Base-by-base conservation (phyloP, 1,140 invertebrate species). In the Aradophagus sp. region DNA sequence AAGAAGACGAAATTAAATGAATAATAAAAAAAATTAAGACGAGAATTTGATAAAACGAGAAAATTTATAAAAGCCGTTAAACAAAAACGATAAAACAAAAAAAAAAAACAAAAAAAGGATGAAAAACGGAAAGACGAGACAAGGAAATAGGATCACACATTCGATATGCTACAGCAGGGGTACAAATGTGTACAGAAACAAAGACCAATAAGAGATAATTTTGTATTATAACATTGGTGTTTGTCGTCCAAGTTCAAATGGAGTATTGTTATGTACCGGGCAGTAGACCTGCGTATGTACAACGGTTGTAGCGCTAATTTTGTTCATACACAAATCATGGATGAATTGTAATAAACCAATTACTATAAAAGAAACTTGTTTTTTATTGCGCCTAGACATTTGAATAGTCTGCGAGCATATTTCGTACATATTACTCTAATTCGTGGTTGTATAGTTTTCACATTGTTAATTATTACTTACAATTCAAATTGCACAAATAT, bases 321-420 rank as follows among this genome's bases (percentile, higher is more conserved):
- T 81, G 80, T 79, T 80, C 70, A 74, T 71, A 77, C 56, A 75
- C 62, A 75, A 68, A 76, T 77, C 62, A 77, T 76, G 70, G 45
- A 78, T 78, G 72, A 79, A 77, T 73, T 80, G 74, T 81, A 80
- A 81, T 81, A 80, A 80, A 81, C 59, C 75, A 78, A 79, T 80
- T 80, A 79, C 69, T 75, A 80, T 74, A 66, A 59, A 72, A 7
- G 44, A 8, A n/a, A 44, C 14, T 56, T 44, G 56, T 56, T 70
- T 70, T n/a, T 62, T 45, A 56, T 56, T 56, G 19, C 8, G 32
- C 41, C 50, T 41, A 23, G n/a, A 17, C 50, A 38, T 31, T 45
- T 45, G 26, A 59, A 48, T 52, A 44, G 52, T 44, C 15, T 42
- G 20, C 20, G 47, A 50, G 31, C 38, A 29, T 50, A 19, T 52